A percentile compares a stretch with the other conserved stretches of the same genome.
Conservation (phyloP, 2,888 invertebrate genomes). For the Oscheius onirici region DNA sequence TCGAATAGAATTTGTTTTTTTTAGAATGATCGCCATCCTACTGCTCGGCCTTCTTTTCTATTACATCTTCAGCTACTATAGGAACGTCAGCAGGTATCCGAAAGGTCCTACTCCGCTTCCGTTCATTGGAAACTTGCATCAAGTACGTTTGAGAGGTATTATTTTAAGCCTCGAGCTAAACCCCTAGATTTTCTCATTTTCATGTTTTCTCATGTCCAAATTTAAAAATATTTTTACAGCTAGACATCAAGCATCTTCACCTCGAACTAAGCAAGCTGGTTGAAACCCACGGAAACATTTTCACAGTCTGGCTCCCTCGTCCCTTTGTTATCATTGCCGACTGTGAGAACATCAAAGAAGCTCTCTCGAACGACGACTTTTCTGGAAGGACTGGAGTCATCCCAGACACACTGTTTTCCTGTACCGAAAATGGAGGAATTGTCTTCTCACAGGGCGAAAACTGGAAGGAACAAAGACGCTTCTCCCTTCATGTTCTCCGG, state of each 20-base stretch:
- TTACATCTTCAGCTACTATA: slow-evolving; percentile 41
- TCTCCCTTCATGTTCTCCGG: slow-evolving; percentile 48
- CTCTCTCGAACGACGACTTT: slow-evolving; percentile 39
- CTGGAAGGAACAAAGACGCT: slow-evolving; percentile 51
- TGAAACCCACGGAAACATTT: slow-evolving; percentile 56
- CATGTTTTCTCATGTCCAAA: no score
- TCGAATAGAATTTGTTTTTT: no score
- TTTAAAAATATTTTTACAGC: no score
- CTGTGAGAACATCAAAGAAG: slow-evolving; percentile 52
- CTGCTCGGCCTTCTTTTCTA: slow-evolving; percentile 2
- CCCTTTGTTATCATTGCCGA: slow-evolving; percentile 46
- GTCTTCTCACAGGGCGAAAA: slow-evolving; percentile 43
- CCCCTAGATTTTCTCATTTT: slow-evolving; percentile 39
- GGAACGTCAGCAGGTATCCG: slow-evolving; percentile 45
- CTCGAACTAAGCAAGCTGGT: no score
- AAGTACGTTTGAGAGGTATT: neutral
- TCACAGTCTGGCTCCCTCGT: slow-evolving; percentile 53
- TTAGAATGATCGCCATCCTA: neutral
- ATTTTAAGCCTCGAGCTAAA: slow-evolving; percentile 6
- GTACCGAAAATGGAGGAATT: slow-evolving; percentile 32
- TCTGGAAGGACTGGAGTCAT: slow-evolving; percentile 34
- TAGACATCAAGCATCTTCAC: no score
- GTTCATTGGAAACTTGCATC: slow-evolving; percentile 41
- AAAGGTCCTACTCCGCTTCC: slow-evolving; percentile 50
- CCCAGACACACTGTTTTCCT: slow-evolving; percentile 34